A percentile compares a stretch with the other conserved stretches of the same genome.
phyloP scores from a whole-genome alignment of 2,888 invertebrate species.

The Dryococelus australis region DNA sequence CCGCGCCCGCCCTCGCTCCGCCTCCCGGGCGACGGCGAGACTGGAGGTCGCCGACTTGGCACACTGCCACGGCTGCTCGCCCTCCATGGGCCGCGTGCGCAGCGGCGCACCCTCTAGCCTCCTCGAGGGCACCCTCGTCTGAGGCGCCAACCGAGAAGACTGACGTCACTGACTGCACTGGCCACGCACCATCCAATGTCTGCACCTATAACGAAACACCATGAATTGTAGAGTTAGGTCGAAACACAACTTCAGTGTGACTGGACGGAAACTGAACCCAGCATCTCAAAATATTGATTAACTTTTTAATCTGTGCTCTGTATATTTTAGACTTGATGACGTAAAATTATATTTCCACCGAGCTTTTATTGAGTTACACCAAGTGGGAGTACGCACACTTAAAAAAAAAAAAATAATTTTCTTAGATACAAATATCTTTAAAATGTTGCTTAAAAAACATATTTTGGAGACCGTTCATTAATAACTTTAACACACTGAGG shows the following conservation, averaged over 20 bases:
- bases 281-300: neutral
- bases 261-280: neutral
- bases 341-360: neutral
- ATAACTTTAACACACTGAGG: too few relatives aligned
- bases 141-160: slow-evolving; percentile 3
- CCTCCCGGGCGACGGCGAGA: neutral
- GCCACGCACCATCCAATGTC: slow-evolving; percentile 16
- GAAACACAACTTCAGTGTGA: neutral
- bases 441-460: too few relatives aligned
- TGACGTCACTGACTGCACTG: neutral
- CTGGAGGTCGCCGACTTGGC: neutral
- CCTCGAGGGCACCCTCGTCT: neutral
- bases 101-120: neutral
- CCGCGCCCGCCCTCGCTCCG: neutral
- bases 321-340: neutral
- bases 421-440: too few relatives aligned
- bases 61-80: neutral
- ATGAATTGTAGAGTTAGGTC: neutral
- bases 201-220: neutral
- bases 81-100: neutral
- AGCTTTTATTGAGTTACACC: neutral
- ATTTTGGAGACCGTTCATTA: too few relatives aligned
- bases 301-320: neutral
- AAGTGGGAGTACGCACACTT: neutral
- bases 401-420: too few relatives aligned